Conservation (phyloP, 2,113 vertebrate genomes). For the Hiodon tergisus region DNA sequence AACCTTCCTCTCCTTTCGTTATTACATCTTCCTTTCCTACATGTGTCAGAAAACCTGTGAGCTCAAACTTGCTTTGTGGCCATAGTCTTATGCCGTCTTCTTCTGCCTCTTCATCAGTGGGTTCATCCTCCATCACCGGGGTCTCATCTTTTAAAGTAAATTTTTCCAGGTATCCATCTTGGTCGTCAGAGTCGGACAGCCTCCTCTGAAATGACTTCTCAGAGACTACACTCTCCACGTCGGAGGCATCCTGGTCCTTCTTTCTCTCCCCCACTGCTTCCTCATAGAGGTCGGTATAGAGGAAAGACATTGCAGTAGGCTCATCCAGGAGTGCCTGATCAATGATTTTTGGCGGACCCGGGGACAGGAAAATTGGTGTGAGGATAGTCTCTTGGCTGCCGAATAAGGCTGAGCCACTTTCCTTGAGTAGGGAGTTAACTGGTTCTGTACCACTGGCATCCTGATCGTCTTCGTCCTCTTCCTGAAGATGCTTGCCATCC, state of each 20-base stretch:
- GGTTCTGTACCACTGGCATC: slow-evolving; percentile 38
- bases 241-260: slow-evolving; percentile 70
- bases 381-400: slow-evolving; percentile 70
- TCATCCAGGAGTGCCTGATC: slow-evolving; percentile 81
- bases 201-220: slow-evolving; percentile 71
- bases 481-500: slow-evolving; percentile 23
- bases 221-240: slow-evolving; percentile 72
- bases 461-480: slow-evolving; percentile 37
- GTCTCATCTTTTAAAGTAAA: slow-evolving; percentile 84
- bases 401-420: slow-evolving; percentile 73
- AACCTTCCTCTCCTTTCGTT: neutral
- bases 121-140: slow-evolving; percentile 45
- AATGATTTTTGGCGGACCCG: slow-evolving; percentile 72
- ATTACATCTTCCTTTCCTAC: slow-evolving; percentile 35
- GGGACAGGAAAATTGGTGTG: slow-evolving; percentile 70
- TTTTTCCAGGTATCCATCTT: slow-evolving; percentile 83
- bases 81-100: slow-evolving; percentile 48
- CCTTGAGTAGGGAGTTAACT: slow-evolving; percentile 51
- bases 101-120: slow-evolving; percentile 39
- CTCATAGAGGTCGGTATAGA: slow-evolving; percentile 86
- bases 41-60: slow-evolving; percentile 56
- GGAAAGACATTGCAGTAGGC: slow-evolving; percentile 81
- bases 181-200: slow-evolving; percentile 76
- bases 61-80: slow-evolving; percentile 59
- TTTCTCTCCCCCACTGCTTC: slow-evolving; percentile 68